Evolutionary conservation across 2,113 vertebrate species (phyloP), one percentile per base, ranked within the genome.

Genomic region (Anhinga rufa): DNA sequence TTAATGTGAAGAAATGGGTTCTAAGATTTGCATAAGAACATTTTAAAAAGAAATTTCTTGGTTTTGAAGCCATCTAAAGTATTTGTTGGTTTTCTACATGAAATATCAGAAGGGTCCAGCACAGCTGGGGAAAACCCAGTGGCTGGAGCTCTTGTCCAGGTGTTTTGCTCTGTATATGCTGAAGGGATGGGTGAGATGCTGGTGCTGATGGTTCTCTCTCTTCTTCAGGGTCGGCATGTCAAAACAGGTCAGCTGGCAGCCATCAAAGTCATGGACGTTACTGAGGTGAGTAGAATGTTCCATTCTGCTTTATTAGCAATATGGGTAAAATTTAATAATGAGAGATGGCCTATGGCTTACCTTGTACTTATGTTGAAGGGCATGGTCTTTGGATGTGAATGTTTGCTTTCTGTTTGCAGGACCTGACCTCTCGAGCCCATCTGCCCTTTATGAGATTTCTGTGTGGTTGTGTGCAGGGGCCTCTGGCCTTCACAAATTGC

Each of bases 231-330:
- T 93, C 99, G 99, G 79, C 99, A 99, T 99, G 99, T 99, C 98
- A 99, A 99, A 98, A 99, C 99, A 0, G 99, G 99, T 89, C 99
- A 99, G 82, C 97, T 99, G 98, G 99, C 99, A 15, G 99, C 99
- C 98, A 99, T 99, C 97, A 99, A 99, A 97, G 99, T 99, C 98
- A 99, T 99, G 99, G 99, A 99, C 5, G 99, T 99, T 97, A 99
- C 99, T 0, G 99, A 99, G 99, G 99, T 99, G 97, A 99, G 99
- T 82, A 78, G 52, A 79, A 60, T 19, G 3, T 80, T 74, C 38
- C 38, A 40, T 40, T 40, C 82, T 61, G 12, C 46, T 83, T 91
- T 55, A 29, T 78, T 85, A 76, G 32, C 19, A 66, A 24, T 1
- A 57, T 4, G 1, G 26, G 18, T 64, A 42, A 71, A 68, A 68